Conservation (phyloP, 2,888 invertebrate genomes). For the Brenthis ino region DNA sequence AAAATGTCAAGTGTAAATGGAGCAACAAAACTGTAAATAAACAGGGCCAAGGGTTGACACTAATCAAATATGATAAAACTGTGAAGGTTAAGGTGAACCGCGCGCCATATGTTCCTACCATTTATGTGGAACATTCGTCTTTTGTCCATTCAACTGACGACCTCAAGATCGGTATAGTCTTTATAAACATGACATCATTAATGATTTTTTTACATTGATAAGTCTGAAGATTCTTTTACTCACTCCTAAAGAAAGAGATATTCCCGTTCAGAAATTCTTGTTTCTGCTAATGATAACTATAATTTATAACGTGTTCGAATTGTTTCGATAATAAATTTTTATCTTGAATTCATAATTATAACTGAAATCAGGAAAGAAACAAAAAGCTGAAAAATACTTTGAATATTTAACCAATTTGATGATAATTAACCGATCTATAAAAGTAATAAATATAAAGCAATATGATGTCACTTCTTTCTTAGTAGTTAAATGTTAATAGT, state of each 20-base stretch:
- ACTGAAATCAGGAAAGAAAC: too few relatives aligned
- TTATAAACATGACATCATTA: constrained; percentile 22
- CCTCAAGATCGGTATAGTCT: constrained; percentile 23
- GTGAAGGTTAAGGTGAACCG: constrained; percentile 65
- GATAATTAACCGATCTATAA: not conserved
- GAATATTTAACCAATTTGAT: not conserved
- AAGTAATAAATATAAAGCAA: too few relatives aligned
- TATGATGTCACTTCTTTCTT: too few relatives aligned
- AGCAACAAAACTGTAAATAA: constrained; percentile 31
- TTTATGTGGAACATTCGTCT: constrained; percentile 30
- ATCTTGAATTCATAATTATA: too few relatives aligned
- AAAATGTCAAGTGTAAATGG: constrained; percentile 9
- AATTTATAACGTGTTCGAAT: too few relatives aligned
- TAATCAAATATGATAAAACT: constrained; percentile 43
- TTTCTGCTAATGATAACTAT: not conserved
- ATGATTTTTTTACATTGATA: constrained; percentile 18
- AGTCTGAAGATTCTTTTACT: not conserved
- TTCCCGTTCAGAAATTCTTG: not conserved
- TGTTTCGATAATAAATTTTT: too few relatives aligned
- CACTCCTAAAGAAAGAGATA: not conserved
- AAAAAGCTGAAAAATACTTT: not conserved
- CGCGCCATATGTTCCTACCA: constrained; percentile 62
- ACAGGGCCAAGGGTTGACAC: constrained; percentile 37
- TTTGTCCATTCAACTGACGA: constrained; percentile 35
- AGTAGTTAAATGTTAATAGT: too few relatives aligned